These are phyloP conservation scores for Scaeva pyrastri DNA, from an alignment of 2,888 invertebrate genomes.

Conservation along the genomic window DNA sequence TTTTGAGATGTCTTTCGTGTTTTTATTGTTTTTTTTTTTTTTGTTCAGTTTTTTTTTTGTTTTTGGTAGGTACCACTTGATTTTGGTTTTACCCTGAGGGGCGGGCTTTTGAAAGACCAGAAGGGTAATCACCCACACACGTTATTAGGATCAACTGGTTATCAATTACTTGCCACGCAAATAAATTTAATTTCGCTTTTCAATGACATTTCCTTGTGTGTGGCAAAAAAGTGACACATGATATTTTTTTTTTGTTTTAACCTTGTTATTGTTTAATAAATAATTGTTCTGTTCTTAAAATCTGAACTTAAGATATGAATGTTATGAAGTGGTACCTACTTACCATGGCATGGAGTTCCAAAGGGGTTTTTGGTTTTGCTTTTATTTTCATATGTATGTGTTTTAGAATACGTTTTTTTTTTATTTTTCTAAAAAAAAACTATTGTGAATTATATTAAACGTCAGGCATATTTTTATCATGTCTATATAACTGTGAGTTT, in stretches of 20 bases:
- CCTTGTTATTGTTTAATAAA: neutral
- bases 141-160: conserved; percentile 74
- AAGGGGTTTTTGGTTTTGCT: too few species aligned
- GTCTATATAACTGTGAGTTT: too few species aligned
- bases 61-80: too few species aligned
- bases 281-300: neutral
- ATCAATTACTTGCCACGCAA: conserved; percentile 74
- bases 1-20: conserved; percentile 45
- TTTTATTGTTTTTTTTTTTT: conserved; percentile 2
- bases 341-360: too few species aligned
- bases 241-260: neutral
- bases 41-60: conserved; percentile 33
- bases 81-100: conserved; percentile 29
- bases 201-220: conserved; percentile 74
- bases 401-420: too few species aligned
- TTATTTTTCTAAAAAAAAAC: too few species aligned
- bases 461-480: too few species aligned
- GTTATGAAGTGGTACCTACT: too few species aligned
- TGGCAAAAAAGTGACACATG: neutral
- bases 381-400: too few species aligned
- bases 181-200: conserved; percentile 72
- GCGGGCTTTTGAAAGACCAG: conserved; percentile 43
- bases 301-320: neutral
- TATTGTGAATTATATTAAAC: too few species aligned
- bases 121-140: conserved; percentile 74